phyloP scores from a whole-genome alignment of 2,113 vertebrate genomes.

The Nematolebias whitei region DNA sequence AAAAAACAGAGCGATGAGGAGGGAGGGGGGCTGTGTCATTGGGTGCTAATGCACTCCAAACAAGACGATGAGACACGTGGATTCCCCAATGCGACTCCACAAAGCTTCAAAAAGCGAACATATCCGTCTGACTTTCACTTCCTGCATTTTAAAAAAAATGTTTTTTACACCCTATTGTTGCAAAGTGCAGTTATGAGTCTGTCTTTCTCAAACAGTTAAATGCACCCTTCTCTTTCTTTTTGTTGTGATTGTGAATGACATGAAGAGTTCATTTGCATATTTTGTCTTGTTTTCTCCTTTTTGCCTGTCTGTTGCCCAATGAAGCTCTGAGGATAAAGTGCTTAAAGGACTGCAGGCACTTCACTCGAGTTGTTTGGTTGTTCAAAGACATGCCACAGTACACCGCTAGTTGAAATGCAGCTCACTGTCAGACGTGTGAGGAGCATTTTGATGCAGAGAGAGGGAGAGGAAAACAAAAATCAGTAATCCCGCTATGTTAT shows the following conservation, averaged over 20 bases:
- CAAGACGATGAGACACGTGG: constrained; percentile 85
- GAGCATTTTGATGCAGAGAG: constrained; percentile 50
- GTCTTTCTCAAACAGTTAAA: constrained; percentile 74
- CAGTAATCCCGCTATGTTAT: constrained; percentile 67
- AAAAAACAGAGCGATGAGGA: constrained; percentile 87
- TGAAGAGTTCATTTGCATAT: constrained; percentile 73
- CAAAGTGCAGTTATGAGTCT: constrained; percentile 72
- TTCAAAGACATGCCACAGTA: constrained; percentile 74
- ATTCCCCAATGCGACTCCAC: constrained; percentile 84
- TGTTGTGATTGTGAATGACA: constrained; percentile 67
- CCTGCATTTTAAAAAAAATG: constrained; percentile 40
- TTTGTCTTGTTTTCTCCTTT: constrained; percentile 56
- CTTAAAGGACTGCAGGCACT: constrained; percentile 80
- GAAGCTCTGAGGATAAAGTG: constrained; percentile 80
- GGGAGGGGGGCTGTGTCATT: constrained; percentile 82
- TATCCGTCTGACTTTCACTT: constrained; percentile 38
- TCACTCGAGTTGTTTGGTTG: constrained; percentile 77
- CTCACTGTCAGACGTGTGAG: constrained; percentile 66
- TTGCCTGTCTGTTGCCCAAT: constrained; percentile 74
- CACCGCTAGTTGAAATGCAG: constrained; percentile 73
- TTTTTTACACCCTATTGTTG: constrained; percentile 43
- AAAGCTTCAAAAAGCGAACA: constrained; percentile 64
- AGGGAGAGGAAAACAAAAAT: neutral
- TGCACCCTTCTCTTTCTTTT: constrained; percentile 47
- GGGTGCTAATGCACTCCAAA: constrained; percentile 95